Evolutionary conservation across 2,113 vertebrate species (phyloP), one percentile per base, ranked within the genome.

Genomic region (Puma concolor): DNA sequence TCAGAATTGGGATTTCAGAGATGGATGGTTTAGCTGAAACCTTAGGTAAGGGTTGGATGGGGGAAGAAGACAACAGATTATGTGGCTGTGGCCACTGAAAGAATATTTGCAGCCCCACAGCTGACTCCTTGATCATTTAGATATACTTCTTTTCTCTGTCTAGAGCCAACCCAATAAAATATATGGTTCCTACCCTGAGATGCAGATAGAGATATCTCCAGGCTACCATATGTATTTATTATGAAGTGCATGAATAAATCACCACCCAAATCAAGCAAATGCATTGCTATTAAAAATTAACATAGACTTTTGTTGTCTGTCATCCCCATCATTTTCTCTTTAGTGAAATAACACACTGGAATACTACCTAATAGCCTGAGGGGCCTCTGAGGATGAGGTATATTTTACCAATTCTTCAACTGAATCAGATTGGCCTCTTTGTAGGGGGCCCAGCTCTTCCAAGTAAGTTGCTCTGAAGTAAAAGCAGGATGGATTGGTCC

Each of bases 231-330:
- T 98, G 94, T 92, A 92, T 98, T 98, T 98, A 98, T 98, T 97
- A 97, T 97, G 94, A 98, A 98, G 64, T 74, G 2, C 44, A 83
- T 98, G 96, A 98, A 98, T 98, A 98, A 98, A 98, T 98, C 96
- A 98, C 96, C 38, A 94, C 93, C 91, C 97, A 98, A 98, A 98
- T 85, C 98, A 97, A 98, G 72, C 60, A 91, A 67, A 66, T 91
- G 97, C 97, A 97, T 97, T 97, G 77, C 64, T 81, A 92, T 98
- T 98, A 98, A 98, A 99, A 98, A 98, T 98, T 97, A 98, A 98
- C 54, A 19, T 16, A 41, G 63, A 82, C 52, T 36, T 88, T 97
- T 98, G 76, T 98, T 95, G 89, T 90, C 50, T 81, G 12, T 67
- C 0, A 0, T 72, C 36, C 13, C 52, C 38, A 82, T 41, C 33